Base-by-base conservation (phyloP, 2,797 vertebrate species). In the Oophaga sylvatica region DNA sequence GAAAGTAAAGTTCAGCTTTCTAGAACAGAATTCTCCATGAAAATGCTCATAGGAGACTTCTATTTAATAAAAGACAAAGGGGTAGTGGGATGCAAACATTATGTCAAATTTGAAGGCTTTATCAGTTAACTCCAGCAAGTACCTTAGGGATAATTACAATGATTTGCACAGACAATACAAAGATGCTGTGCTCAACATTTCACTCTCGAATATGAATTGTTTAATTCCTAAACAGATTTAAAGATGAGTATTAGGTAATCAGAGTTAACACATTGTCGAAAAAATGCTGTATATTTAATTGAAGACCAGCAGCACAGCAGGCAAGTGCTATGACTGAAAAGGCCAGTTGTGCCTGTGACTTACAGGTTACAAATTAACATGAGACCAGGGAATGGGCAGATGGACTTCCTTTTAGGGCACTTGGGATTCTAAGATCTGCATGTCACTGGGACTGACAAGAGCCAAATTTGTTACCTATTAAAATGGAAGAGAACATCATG, bases 41-140 rank as follows among this genome's bases (percentile, higher is more conserved):
- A 48, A 17, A 29, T 76, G 11, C 35, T 67, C 13, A 63, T 31
- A 76, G 80, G 76, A 48, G 48, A 80, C 59, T 48, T 87, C 45
- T 53, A 87, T 87, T 82, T 12, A 65, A n/a, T 41, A 16, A 17
- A 76, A 76, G 35, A 82, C 86, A 82, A 87, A 81, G n/a, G 86
- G n/a, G 12, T 63, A 65, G 41, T 81, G 75, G 70, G 70, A 87
- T 75, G 78, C 57, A 59, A 73, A 75, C 80, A 81, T 87, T 82
- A 57, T 65, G 29, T 48, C 20, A 45, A 62, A 87, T 87, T 83
- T 83, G 62, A 87, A 73, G 86, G 41, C 73, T 78, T 87, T 87
- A 87, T 83, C 78, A 78, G 71, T 83, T 80, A 83, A 83, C 86
- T 87, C 20, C 86, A 87, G 86, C 45, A 62, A 59, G 59, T 87